These are phyloP conservation scores for Ceryle rudis DNA, from an alignment of 2,797 vertebrate species.

Conservation along the genomic window DNA sequence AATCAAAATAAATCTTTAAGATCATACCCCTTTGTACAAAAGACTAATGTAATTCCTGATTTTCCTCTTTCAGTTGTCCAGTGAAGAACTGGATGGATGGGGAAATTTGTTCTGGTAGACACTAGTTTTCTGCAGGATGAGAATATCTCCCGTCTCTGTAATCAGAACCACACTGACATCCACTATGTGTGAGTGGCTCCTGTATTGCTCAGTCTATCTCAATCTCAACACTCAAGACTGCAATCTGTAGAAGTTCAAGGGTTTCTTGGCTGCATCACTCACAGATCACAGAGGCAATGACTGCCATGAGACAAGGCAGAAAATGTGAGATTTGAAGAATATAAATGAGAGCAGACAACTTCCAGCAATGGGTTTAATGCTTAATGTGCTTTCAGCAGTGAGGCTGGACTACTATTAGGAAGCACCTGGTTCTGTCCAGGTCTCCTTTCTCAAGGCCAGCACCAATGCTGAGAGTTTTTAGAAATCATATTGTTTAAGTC, in stretches of 20 bases:
- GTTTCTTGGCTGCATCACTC: neutral
- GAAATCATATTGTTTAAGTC: neutral
- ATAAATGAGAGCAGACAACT: neutral
- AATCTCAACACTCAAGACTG: neutral
- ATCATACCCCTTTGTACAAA: neutral
- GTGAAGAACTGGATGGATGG: neutral
- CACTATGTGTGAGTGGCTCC: neutral
- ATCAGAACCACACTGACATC: neutral
- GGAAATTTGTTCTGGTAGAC: neutral
- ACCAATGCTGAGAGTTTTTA: neutral
- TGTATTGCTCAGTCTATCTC: neutral
- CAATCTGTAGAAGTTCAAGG: neutral
- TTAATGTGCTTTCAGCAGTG: neutral
- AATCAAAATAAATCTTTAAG: neutral
- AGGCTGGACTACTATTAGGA: neutral
- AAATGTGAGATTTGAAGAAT: neutral
- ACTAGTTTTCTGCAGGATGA: neutral
- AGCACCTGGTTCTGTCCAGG: neutral
- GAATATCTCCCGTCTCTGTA: neutral
- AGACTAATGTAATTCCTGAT: neutral
- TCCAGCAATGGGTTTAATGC: neutral
- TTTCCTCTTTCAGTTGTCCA: neutral
- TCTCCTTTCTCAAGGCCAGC: neutral
- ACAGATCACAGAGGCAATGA: neutral
- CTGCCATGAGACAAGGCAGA: neutral